phyloP scores from a whole-genome alignment of 1,140 invertebrate species.

The Holcopasites calliopsidis region DNA sequence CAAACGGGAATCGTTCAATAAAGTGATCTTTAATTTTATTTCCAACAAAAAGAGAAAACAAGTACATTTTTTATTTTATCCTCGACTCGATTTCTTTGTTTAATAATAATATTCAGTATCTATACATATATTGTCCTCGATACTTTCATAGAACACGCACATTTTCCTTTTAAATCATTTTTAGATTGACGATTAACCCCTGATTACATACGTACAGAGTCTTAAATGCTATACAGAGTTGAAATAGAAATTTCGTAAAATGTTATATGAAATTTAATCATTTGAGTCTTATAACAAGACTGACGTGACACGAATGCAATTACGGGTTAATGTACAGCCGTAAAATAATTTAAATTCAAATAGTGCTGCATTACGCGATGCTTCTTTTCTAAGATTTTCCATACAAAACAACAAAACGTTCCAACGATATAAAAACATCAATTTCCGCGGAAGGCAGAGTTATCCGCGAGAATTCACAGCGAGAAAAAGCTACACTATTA shows the following conservation, averaged over 20 bases:
- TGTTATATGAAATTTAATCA: neutral
- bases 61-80: slow-evolving; percentile 28
- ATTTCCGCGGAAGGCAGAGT: neutral
- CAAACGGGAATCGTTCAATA: slow-evolving; percentile 45
- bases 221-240: neutral
- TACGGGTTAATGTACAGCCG: neutral
- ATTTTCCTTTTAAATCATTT: neutral
- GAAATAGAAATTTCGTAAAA: neutral
- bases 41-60: slow-evolving; percentile 30
- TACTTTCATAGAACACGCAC: neutral
- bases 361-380: neutral
- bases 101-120: neutral
- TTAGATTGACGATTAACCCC: neutral
- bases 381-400: neutral
- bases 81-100: slow-evolving; percentile 3
- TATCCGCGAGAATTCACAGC: slow-evolving; percentile 37
- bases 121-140: neutral
- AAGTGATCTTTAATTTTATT: slow-evolving; percentile 48
- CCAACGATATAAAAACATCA: neutral
- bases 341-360: slow-evolving; percentile 1
- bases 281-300: neutral
- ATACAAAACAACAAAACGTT: slow-evolving; percentile 10
- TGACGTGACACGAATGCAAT: neutral
- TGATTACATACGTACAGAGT: neutral
- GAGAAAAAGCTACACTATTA: slow-evolving; percentile 24